These are phyloP conservation scores for Entomobrya multifasciata DNA, from an alignment of 2,888 invertebrate genomes.

Conservation along the genomic window DNA sequence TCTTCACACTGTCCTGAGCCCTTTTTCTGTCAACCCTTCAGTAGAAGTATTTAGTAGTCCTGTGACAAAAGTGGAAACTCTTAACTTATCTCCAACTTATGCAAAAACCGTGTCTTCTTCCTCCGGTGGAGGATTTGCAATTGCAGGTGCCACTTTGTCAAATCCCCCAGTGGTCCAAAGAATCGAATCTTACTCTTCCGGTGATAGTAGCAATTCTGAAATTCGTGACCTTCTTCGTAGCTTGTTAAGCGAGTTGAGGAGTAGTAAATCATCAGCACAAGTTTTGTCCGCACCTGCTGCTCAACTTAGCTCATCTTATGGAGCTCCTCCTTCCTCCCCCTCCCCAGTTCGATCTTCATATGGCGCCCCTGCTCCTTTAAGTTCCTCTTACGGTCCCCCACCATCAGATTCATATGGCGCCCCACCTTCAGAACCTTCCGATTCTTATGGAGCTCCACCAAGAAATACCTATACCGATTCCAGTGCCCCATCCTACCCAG, in stretches of 20 bases:
- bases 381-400: too few species aligned
- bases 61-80: slow-evolving; percentile 59
- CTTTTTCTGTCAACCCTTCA: slow-evolving; percentile 22
- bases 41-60: slow-evolving; percentile 52
- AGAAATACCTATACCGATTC: slow-evolving; percentile 61
- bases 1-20: slow-evolving; percentile 18
- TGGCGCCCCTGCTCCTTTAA: too few species aligned
- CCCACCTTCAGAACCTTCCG: slow-evolving; percentile 28
- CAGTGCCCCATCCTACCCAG: slow-evolving; percentile 58
- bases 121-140: slow-evolving; percentile 16
- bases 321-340: too few species aligned
- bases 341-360: slow-evolving; percentile 1
- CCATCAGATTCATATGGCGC: slow-evolving; percentile 47
- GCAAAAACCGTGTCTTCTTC: slow-evolving; percentile 6
- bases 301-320: too few species aligned
- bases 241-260: slow-evolving; percentile 49
- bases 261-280: background rate
- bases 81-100: slow-evolving; percentile 22
- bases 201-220: slow-evolving; percentile 57
- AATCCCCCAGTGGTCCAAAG: slow-evolving; percentile 38
- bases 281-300: too few species aligned
- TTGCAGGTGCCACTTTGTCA: background rate
- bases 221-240: slow-evolving; percentile 56
- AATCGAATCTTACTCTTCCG: slow-evolving; percentile 56
- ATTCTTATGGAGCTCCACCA: slow-evolving; percentile 69